These are phyloP conservation scores for Aporrectodea caliginosa DNA, from an alignment of 1,140 invertebrate genomes.

Conservation along the genomic window DNA sequence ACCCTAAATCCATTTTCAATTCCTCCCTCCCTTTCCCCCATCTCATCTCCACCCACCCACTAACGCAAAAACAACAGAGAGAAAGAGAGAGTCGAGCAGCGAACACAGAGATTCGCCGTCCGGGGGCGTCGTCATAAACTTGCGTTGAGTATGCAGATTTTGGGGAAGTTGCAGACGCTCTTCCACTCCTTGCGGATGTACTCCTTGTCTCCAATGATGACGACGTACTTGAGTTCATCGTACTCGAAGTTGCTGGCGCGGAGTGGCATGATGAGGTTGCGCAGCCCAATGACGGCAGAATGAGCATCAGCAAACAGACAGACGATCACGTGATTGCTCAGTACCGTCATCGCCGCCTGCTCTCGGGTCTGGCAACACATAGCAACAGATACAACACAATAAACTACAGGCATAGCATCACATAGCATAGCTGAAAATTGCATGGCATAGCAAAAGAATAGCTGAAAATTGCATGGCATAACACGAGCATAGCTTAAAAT, in stretches of 20 bases:
- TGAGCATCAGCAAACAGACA: conserved; percentile 98
- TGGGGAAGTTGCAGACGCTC: conserved; percentile 98
- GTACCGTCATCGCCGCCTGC: conserved; percentile 85
- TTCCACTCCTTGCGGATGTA: conserved; percentile 98
- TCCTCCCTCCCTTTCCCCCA: background rate
- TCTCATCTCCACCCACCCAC: background rate
- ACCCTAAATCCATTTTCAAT: background rate
- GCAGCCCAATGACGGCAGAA: conserved; percentile 83
- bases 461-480: too few relatives aligned
- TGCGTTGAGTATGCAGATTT: conserved; percentile 98
- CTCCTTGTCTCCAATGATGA: conserved; percentile 97
- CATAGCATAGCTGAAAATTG: too few relatives aligned
- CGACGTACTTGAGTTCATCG: conserved; percentile 98
- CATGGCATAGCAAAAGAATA: too few relatives aligned
- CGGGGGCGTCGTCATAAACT: conserved; percentile 50
- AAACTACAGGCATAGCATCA: too few relatives aligned
- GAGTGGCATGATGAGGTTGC: conserved; percentile 56
- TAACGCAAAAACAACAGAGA: background rate
- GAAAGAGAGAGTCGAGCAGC: background rate
- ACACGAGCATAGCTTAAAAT: too few relatives aligned
- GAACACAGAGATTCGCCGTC: background rate
- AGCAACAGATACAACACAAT: too few relatives aligned
- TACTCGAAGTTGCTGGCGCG: conserved; percentile 98
- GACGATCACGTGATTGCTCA: conserved; percentile 97
- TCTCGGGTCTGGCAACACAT: conserved; percentile 27